Conservation (phyloP, 2,888 invertebrate species). For the Graphium colonna region DNA sequence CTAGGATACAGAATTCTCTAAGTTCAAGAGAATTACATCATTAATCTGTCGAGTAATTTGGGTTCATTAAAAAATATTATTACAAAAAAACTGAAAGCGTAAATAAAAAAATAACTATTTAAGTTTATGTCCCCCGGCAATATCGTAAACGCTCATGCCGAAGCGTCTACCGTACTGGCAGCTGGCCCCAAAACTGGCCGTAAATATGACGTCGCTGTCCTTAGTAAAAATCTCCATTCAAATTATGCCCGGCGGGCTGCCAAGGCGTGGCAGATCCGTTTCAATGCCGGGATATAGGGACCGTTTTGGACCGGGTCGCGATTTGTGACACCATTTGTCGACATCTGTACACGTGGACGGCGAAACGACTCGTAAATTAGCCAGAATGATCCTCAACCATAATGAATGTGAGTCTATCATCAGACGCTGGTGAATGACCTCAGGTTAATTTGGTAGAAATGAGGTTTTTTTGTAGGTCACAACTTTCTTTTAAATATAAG, state of each 20-base stretch:
- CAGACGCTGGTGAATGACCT: no score
- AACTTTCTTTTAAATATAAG: no score
- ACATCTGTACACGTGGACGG: conserved; percentile 4
- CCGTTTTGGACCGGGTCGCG: not conserved
- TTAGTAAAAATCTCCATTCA: conserved; percentile 21
- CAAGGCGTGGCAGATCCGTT: conserved; percentile 12
- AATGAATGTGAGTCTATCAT: not conserved
- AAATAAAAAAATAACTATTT: no score
- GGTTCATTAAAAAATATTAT: no score
- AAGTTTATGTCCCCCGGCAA: no score
- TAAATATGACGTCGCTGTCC: conserved; percentile 19
- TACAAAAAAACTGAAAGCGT: no score
- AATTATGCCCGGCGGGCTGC: conserved; percentile 18
- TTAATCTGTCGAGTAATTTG: no score
- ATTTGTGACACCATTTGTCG: conserved; percentile 9
- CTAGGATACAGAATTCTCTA: not conserved
- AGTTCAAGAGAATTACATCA: no score
- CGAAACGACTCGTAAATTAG: conserved; percentile 9
- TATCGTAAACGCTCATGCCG: no score
- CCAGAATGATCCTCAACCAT: conserved; percentile 2
- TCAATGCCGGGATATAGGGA: conserved; percentile 5
- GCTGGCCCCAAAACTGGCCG: conserved; percentile 1
- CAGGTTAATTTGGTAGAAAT: no score
- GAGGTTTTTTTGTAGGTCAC: no score
- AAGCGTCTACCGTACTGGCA: conserved; percentile 8